phyloP scores from a whole-genome alignment of 2,888 invertebrate genomes.

The Cheilosia urbana region DNA sequence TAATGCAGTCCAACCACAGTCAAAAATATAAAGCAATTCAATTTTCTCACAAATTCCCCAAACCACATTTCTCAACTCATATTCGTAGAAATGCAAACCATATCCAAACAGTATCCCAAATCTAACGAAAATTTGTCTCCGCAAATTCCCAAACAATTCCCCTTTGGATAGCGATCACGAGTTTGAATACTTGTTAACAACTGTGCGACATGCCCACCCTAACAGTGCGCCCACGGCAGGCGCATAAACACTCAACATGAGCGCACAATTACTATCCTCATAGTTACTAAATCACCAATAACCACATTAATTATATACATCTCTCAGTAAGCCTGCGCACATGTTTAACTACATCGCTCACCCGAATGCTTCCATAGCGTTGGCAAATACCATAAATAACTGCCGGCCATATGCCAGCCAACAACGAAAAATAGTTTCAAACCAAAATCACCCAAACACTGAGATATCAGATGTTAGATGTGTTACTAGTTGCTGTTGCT shows the following conservation, averaged over 20 bases:
- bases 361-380: constrained; percentile 14
- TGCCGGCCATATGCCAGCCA: constrained; percentile 48
- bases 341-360: constrained; percentile 20
- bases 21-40: too few relatives aligned
- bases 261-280: constrained; percentile 47
- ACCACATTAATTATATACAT: constrained; percentile 52
- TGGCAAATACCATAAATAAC: constrained; percentile 65
- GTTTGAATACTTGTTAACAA: constrained; percentile 44
- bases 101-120: too few relatives aligned
- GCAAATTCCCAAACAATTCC: not conserved
- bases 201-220: constrained; percentile 42
- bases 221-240: constrained; percentile 30
- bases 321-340: constrained; percentile 9
- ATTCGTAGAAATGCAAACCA: too few relatives aligned
- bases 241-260: constrained; percentile 56
- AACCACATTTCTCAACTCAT: too few relatives aligned
- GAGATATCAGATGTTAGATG: constrained; percentile 14
- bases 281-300: constrained; percentile 65
- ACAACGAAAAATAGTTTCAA: constrained; percentile 53
- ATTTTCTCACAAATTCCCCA: too few relatives aligned
- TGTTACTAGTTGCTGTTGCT: constrained; percentile 16
- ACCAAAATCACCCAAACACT: constrained; percentile 52
- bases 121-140: not conserved
- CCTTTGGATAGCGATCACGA: constrained; percentile 5
- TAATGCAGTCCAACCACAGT: too few relatives aligned